Evolutionary conservation across 2,797 vertebrate species (phyloP).

Genomic region (Sebastes reedi): DNA sequence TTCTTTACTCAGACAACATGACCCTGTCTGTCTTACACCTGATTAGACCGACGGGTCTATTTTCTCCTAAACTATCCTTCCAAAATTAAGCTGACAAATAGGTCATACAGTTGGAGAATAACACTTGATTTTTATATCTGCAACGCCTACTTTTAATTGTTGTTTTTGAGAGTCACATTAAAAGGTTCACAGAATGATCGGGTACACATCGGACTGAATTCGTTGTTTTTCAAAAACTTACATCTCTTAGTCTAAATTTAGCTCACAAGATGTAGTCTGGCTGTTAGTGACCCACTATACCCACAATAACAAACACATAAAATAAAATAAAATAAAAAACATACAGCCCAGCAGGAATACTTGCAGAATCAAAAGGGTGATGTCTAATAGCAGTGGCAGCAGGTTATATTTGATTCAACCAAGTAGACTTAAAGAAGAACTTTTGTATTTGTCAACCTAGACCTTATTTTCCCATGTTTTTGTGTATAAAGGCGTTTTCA

Average conservation of each 20-base stretch:
- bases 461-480: neutral
- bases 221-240: neutral
- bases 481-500: neutral
- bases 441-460: neutral
- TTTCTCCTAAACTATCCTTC: neutral
- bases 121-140: neutral
- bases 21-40: neutral
- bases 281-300: neutral
- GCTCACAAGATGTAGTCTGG: neutral
- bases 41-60: neutral
- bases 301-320: slow-evolving; percentile 1
- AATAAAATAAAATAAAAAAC: neutral
- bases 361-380: neutral
- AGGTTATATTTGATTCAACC: neutral
- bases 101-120: neutral
- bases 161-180: neutral
- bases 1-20: neutral
- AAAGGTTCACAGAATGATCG: neutral
- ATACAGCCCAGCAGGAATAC: neutral
- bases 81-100: neutral
- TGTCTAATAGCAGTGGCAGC: neutral
- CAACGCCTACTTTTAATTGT: neutral
- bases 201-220: neutral
- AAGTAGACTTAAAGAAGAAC: neutral
- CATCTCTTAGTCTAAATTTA: neutral